phyloP scores from a whole-genome alignment of 2,113 vertebrate species.

The Macaca fascicularis region DNA sequence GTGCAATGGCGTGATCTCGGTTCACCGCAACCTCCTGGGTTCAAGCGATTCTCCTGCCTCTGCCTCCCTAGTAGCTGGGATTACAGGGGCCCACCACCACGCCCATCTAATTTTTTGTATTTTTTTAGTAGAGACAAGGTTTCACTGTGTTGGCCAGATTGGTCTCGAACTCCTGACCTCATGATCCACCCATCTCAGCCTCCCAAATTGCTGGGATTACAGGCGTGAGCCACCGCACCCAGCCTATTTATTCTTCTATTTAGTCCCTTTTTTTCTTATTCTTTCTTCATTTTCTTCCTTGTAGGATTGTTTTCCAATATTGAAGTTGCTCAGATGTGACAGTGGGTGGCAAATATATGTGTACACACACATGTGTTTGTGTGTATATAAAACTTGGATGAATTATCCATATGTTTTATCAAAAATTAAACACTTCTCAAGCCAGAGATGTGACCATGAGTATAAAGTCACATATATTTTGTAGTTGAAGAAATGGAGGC shows the following conservation, averaged over 20 bases:
- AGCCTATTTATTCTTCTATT: background rate
- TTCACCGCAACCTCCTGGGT: no score
- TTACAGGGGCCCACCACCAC: no score
- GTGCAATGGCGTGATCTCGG: no score
- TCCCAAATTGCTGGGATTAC: no score
- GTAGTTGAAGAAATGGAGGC: background rate
- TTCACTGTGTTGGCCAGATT: no score
- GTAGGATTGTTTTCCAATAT: background rate
- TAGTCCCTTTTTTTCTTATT: background rate
- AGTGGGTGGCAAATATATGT: background rate
- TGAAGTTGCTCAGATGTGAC: background rate
- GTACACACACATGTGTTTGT: background rate
- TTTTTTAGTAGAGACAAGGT: no score
- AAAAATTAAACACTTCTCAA: conserved; percentile 21
- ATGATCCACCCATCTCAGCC: no score
- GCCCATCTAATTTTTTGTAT: no score
- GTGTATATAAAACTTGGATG: background rate
- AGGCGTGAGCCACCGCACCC: no score
- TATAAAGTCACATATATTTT: background rate
- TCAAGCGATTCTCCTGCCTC: no score
- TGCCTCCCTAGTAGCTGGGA: no score
- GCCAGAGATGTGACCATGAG: background rate
- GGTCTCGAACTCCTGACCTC: no score
- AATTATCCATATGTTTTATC: background rate
- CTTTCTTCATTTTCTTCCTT: background rate